Conservation (phyloP, 2,888 invertebrate species). For the Eretmocerus hayati region DNA sequence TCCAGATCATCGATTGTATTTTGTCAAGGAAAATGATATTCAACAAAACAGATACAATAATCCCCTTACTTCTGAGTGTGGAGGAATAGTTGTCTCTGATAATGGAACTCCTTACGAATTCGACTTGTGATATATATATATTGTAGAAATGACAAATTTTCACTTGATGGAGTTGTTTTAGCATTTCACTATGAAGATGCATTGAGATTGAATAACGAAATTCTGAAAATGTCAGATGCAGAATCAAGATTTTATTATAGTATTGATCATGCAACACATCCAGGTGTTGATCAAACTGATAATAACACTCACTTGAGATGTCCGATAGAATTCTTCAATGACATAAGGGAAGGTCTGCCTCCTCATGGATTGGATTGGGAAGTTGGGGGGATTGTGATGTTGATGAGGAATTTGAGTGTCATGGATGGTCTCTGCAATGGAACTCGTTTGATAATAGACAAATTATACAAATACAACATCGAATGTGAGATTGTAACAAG, state of each 20-base stretch:
- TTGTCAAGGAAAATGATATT: slow-evolving; percentile 1
- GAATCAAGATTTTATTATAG: slow-evolving; percentile 2
- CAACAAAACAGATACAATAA: neutral
- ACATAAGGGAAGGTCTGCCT: too few species aligned
- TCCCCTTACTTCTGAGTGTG: neutral
- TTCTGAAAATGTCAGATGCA: neutral
- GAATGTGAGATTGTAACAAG: slow-evolving; percentile 1
- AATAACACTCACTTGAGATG: slow-evolving; percentile 5
- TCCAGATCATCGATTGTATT: too few species aligned
- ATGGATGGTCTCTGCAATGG: neutral
- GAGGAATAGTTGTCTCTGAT: neutral
- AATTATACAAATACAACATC: neutral
- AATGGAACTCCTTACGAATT: neutral
- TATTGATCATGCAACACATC: neutral
- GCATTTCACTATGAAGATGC: slow-evolving; percentile 1
- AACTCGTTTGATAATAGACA: neutral
- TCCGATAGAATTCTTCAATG: too few species aligned
- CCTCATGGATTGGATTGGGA: too few species aligned
- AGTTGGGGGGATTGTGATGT: slow-evolving; percentile 2
- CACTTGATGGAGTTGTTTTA: neutral
- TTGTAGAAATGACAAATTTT: neutral
- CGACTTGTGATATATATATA: too few species aligned
- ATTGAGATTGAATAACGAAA: neutral
- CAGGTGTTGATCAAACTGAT: slow-evolving; percentile 7
- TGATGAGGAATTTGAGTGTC: neutral